Evolutionary conservation across 2,888 invertebrate species (phyloP).

Genomic region (Hyalella azteca): DNA sequence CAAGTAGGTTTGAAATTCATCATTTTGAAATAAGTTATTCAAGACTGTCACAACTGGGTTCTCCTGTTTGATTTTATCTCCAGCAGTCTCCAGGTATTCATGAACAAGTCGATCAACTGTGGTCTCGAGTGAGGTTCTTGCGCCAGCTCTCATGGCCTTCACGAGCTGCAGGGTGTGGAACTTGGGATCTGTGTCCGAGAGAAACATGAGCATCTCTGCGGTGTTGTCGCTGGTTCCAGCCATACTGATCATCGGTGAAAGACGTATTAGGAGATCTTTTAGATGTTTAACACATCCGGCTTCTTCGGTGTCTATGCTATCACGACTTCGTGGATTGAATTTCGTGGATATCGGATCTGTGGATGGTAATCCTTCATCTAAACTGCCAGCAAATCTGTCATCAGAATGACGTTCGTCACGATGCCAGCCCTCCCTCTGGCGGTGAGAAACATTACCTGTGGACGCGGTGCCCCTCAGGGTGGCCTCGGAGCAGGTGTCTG

Average conservation of each 20-base stretch:
- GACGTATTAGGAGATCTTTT: conserved; percentile 52
- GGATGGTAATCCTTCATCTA: not conserved
- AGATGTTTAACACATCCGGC: conserved; percentile 42
- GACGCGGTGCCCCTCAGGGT: not conserved
- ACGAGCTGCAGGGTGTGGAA: conserved; percentile 55
- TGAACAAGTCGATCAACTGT: conserved; percentile 45
- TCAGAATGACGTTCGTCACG: not conserved
- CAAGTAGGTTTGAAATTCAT: conserved; percentile 16
- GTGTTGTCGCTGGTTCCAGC: conserved; percentile 56
- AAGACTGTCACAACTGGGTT: conserved; percentile 49
- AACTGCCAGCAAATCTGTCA: not conserved
- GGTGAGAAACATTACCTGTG: not conserved
- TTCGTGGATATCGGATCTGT: not conserved
- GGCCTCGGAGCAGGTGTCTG: conserved; percentile 20
- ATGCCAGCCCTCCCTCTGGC: not conserved
- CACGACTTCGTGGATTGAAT: not conserved
- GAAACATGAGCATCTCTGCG: conserved; percentile 52
- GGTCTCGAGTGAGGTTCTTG: conserved; percentile 39
- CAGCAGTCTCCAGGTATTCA: conserved; percentile 45
- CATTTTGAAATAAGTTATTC: conserved; percentile 39
- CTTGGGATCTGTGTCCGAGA: conserved; percentile 55
- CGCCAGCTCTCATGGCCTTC: conserved; percentile 45
- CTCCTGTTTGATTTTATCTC: conserved; percentile 51
- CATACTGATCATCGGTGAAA: conserved; percentile 55
- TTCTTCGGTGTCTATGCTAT: conserved; percentile 40